Conservation (phyloP, 2,888 invertebrate genomes). For the Parapristionchus giblindavisi region DNA sequence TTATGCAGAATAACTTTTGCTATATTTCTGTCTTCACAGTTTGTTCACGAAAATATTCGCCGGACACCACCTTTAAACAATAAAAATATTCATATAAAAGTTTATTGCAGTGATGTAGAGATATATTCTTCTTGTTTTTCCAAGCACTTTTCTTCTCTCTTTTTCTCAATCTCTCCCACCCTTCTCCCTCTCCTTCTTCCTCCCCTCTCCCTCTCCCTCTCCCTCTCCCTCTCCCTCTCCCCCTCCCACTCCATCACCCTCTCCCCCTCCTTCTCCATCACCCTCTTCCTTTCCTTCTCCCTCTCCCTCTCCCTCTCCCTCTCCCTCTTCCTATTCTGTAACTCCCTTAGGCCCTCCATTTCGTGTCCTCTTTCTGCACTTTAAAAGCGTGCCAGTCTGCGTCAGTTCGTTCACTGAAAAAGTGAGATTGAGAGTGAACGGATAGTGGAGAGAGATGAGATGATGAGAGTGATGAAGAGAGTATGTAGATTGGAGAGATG, state of each 20-base stretch:
- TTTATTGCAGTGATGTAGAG: neutral
- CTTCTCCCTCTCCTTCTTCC: neutral
- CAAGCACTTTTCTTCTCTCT: neutral
- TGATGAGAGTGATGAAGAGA: slow-evolving; percentile 15
- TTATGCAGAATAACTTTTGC: too few relatives aligned
- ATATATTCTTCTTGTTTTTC: neutral
- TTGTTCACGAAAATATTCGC: too few relatives aligned
- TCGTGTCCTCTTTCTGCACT: slow-evolving; percentile 36
- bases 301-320: neutral
- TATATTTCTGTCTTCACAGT: too few relatives aligned
- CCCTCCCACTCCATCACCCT: neutral
- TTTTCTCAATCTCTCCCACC: slow-evolving; percentile 4
- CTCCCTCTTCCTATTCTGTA: neutral
- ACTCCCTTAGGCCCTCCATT: too few relatives aligned
- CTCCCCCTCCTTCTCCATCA: neutral
- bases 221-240: neutral
- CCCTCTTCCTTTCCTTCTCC: neutral
- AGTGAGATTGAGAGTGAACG: slow-evolving; percentile 12
- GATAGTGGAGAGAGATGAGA: slow-evolving; percentile 10
- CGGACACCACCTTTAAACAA: too few relatives aligned
- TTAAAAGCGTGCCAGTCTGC: slow-evolving; percentile 33
- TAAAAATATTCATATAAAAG: neutral
- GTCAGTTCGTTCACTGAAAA: slow-evolving; percentile 33
- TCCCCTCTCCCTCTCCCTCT: neutral
- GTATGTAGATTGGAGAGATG: too few relatives aligned